A percentile compares a stretch with the other conserved stretches of the same genome.
These are phyloP conservation scores for Gadopsis marmoratus DNA, from an alignment of 2,797 vertebrate genomes.

Conservation along the genomic window DNA sequence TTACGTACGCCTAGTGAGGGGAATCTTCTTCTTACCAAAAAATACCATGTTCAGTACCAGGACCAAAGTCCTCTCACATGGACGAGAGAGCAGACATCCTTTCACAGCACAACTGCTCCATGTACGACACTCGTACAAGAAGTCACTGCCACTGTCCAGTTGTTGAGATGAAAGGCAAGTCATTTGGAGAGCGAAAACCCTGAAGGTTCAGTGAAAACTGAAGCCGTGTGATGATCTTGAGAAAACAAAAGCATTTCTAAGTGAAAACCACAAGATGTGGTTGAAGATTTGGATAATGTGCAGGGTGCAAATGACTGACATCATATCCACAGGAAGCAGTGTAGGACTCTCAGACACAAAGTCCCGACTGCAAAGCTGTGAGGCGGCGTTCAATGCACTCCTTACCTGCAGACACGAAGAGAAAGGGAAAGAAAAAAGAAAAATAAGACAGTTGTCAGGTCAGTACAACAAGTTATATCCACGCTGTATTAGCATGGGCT, in stretches of 20 bases:
- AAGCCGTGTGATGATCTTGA: slow-evolving; percentile 30
- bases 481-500: background rate
- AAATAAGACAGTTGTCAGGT: background rate
- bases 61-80: slow-evolving; percentile 38
- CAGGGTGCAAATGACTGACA: slow-evolving; percentile 53
- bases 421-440: background rate
- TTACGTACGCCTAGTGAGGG: slow-evolving; percentile 11
- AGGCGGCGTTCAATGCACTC: slow-evolving; percentile 95
- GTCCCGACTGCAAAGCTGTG: slow-evolving; percentile 90
- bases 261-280: slow-evolving; percentile 30
- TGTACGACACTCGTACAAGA: slow-evolving; percentile 22
- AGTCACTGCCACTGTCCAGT: slow-evolving; percentile 23
- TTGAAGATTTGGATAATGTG: slow-evolving; percentile 39
- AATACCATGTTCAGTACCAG: slow-evolving; percentile 17
- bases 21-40: slow-evolving; percentile 33
- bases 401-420: slow-evolving; percentile 86
- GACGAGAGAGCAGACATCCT: slow-evolving; percentile 22
- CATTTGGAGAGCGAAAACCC: slow-evolving; percentile 12
- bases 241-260: slow-evolving; percentile 37
- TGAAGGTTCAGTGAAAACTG: background rate
- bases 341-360: slow-evolving; percentile 86
- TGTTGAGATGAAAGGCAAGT: slow-evolving; percentile 13
- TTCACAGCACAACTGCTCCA: slow-evolving; percentile 29
- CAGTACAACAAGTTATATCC: background rate
- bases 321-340: slow-evolving; percentile 24